Conservation (phyloP, 30 jellyfish, hydroid and myxozoan species). For the Turritopsis rubra region DNA sequence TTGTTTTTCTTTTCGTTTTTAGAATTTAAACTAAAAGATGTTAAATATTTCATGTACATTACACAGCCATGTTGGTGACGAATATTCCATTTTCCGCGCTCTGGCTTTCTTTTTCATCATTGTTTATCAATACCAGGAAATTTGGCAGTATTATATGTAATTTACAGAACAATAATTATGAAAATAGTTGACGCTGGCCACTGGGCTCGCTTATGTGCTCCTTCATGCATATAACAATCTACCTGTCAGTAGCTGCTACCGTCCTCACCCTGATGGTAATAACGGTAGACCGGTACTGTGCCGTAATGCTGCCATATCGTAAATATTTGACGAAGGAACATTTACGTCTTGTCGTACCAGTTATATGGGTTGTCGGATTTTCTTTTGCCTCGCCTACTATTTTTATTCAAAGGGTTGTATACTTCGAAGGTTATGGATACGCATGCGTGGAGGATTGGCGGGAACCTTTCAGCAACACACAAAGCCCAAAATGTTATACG, state of each 20-base stretch:
- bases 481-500: conserved; percentile 76
- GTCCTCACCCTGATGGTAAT: conserved; percentile 44
- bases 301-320: conserved; percentile 56
- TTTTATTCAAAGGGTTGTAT: conserved; percentile 42
- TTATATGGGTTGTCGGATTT: conserved; percentile 52
- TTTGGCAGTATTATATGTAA: conserved; percentile 36
- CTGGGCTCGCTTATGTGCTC: conserved; percentile 68
- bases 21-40: background rate
- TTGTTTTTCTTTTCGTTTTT: no score
- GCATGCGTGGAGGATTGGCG: conserved; percentile 66
- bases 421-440: conserved; percentile 6
- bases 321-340: conserved; percentile 29
- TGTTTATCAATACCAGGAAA: conserved; percentile 52
- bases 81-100: background rate
- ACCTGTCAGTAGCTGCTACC: conserved; percentile 70
- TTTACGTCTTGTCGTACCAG: conserved; percentile 28
- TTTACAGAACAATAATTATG: conserved; percentile 47
- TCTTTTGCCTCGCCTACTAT: conserved; percentile 71
- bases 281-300: conserved; percentile 71
- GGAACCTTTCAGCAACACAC: conserved; percentile 42
- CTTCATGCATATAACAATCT: conserved; percentile 36
- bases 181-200: conserved; percentile 66
- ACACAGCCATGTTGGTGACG: background rate
- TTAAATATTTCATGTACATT: background rate
- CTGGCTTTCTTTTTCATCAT: conserved; percentile 14